Evolutionary conservation across 2,888 invertebrate species (phyloP).

Genomic region (Autographa pulchrina): DNA sequence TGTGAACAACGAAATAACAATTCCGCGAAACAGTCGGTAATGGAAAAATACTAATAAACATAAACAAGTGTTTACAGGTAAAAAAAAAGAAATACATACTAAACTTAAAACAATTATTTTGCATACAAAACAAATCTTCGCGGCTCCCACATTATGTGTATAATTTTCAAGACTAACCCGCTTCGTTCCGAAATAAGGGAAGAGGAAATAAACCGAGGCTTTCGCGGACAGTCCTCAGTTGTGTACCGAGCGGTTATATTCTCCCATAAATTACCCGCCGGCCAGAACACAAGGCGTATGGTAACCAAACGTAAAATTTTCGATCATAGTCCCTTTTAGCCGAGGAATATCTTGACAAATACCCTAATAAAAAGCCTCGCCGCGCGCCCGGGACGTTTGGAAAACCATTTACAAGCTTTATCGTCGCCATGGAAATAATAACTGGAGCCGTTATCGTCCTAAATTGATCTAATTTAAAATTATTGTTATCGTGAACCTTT

Average conservation of each 20-base stretch:
- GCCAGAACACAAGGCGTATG: conserved; percentile 75
- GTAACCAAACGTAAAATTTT: conserved; percentile 85
- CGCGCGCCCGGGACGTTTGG: conserved; percentile 85
- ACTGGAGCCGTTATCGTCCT: conserved; percentile 87
- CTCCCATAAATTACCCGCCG: conserved; percentile 67
- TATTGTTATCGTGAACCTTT: conserved; percentile 87
- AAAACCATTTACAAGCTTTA: conserved; percentile 89
- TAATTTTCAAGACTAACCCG: neutral
- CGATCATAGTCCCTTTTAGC: conserved; percentile 84
- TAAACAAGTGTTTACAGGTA: too few species aligned
- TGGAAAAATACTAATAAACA: too few species aligned
- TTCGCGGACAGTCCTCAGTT: conserved; percentile 37
- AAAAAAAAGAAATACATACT: neutral
- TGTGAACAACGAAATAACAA: too few species aligned
- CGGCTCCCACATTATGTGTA: neutral
- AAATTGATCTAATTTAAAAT: conserved; percentile 89
- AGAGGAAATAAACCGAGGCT: conserved; percentile 24
- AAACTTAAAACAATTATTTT: neutral
- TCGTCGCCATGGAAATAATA: conserved; percentile 88
- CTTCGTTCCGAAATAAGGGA: neutral
- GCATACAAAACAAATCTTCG: neutral
- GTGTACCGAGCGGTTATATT: conserved; percentile 51
- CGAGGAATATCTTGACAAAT: conserved; percentile 87
- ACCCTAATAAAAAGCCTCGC: conserved; percentile 87
- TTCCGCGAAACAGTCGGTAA: too few species aligned